Percentiles rank a stretch among this genome's conserved stretches.
Conservation (phyloP, 2,888 invertebrate species). For the Nudaria mundana region DNA sequence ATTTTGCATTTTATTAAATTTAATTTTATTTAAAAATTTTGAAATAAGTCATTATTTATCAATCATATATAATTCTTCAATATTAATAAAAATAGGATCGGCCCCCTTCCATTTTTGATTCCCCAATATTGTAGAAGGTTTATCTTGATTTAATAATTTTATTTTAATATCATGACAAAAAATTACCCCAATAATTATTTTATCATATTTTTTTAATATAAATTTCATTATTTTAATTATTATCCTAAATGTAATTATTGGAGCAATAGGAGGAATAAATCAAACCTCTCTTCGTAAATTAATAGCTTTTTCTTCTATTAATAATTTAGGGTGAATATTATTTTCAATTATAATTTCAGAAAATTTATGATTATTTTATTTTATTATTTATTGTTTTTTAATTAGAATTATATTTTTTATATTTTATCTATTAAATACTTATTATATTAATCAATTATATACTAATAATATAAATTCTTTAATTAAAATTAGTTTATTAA, state of each 20-base stretch:
- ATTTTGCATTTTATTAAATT: constrained; percentile 67
- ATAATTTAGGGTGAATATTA: constrained; percentile 83
- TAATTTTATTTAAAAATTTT: constrained; percentile 56
- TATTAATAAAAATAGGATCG: constrained; percentile 81
- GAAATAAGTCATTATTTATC: constrained; percentile 46
- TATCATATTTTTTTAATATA: constrained; percentile 69
- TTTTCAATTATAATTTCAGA: no score
- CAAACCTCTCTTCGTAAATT: constrained; percentile 81
- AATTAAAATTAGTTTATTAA: constrained; percentile 73
- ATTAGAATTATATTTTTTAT: constrained; percentile 64
- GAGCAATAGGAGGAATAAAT: constrained; percentile 77
- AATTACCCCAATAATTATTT: constrained; percentile 81
- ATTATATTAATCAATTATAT: constrained; percentile 76
- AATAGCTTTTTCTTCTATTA: constrained; percentile 83
- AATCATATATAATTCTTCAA: constrained; percentile 58
- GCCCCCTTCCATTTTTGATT: constrained; percentile 83
- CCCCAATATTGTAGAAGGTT: constrained; percentile 80
- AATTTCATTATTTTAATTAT: constrained; percentile 66
- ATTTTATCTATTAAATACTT: constrained; percentile 72
- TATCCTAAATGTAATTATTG: constrained; percentile 67
- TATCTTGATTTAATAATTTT: constrained; percentile 79
- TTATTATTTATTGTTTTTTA: constrained; percentile 68
- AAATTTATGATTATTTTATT: constrained; percentile 74
- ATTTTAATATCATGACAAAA: constrained; percentile 84
- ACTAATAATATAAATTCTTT: constrained; percentile 55